phyloP scores from a whole-genome alignment of 1,140 invertebrate genomes.

The Halictus rubicundus region DNA sequence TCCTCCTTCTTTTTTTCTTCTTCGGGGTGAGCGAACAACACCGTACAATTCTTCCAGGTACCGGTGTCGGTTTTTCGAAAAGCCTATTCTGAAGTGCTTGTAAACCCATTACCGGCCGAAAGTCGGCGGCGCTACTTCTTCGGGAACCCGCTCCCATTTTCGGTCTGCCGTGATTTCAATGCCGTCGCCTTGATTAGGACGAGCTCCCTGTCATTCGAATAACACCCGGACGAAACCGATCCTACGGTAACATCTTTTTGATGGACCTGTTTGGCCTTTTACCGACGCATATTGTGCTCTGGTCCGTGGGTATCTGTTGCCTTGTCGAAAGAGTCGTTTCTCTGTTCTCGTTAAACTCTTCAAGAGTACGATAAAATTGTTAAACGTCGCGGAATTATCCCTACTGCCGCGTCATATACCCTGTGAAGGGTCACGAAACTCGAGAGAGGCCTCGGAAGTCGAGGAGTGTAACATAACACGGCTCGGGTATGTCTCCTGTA shows the following conservation, averaged over 20 bases:
- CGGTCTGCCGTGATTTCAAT: neutral
- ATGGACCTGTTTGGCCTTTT: neutral
- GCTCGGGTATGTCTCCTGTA: too few relatives aligned
- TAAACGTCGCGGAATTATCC: too few relatives aligned
- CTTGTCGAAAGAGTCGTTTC: too few relatives aligned
- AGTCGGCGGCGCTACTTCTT: slow-evolving; percentile 21
- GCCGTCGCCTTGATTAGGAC: neutral
- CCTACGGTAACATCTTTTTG: neutral
- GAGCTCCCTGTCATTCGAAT: neutral
- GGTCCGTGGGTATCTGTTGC: too few relatives aligned
- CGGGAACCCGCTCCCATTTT: neutral
- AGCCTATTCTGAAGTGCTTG: slow-evolving; percentile 54
- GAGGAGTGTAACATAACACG: too few relatives aligned
- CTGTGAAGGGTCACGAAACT: too few relatives aligned
- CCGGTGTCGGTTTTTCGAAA: neutral
- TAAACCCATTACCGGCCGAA: slow-evolving; percentile 59
- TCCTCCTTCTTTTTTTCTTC: neutral
- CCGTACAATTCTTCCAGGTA: too few relatives aligned
- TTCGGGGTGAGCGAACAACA: slow-evolving; percentile 18
- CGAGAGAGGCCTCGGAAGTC: too few relatives aligned
- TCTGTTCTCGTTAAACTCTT: too few relatives aligned
- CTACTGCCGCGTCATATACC: too few relatives aligned
- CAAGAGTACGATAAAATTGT: too few relatives aligned
- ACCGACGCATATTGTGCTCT: neutral
- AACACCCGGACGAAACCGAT: neutral